Base-by-base conservation (phyloP, 2,797 vertebrate species). In the Cyprinodon diabolis region DNA sequence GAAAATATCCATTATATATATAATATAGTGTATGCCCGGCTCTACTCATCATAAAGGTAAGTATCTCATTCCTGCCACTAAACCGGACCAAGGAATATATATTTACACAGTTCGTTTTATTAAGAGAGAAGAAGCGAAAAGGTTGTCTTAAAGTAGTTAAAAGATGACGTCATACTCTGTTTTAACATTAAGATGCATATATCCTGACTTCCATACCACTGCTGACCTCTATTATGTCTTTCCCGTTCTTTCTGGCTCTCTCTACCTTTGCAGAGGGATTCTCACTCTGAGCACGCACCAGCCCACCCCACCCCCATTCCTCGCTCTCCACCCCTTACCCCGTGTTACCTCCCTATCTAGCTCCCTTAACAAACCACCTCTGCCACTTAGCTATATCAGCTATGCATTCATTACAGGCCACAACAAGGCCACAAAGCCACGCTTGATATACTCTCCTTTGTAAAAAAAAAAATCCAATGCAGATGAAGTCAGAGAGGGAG, bases 301-400 rank as follows among this genome's bases (percentile, higher is more conserved):
- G 19, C 37, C 56, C 13, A n/a, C 70, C 25, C 66, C 72, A 30
- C 37, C 47, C 19, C 54, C 74, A 0, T 65, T 45, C 40, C 35
- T 40, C 62, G 19, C 72, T 48, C 57, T 14, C 72, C 21, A 23
- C 63, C 69, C 70, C 69, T 67, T 57, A 49, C 71, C 71, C 69
- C 30, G 0, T 54, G 25, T 81, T 43, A 71, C 62, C 54, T 79
- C 35, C 63, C 63, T 43, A 74, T 12, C 58, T 69, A 45, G 71
- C 57, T 72, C 72, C 73, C 70, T 80, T 87, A 88, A 91, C 76
- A 57, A 90, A 88, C 75, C 81, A 60, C 81, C 21, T 47, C 78
- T 49, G 25, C 79, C 83, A 85, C 87, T 90, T 86, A 81, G 75
- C 51, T 85, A 78, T 91, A 90, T 91, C 78, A 89, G 86, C 84